phyloP scores from a whole-genome alignment of 2,797 vertebrate genomes.

The Fistularia tabacaria region DNA sequence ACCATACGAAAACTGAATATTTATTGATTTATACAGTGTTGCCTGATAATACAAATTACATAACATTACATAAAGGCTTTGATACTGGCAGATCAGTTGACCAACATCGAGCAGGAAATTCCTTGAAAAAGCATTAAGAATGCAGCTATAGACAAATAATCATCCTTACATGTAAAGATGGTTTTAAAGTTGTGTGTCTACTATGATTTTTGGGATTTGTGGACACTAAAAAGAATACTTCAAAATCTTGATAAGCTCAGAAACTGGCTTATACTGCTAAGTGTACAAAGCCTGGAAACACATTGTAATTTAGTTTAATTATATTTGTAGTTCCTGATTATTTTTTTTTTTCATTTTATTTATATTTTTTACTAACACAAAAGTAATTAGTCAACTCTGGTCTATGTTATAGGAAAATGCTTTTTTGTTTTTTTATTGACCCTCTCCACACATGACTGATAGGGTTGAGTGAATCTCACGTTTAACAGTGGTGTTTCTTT shows the following conservation, averaged over 20 bases:
- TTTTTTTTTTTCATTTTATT: slow-evolving; percentile 41
- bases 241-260: slow-evolving; percentile 30
- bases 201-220: slow-evolving; percentile 1
- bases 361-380: slow-evolving; percentile 47
- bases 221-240: slow-evolving; percentile 2
- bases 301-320: slow-evolving; percentile 6
- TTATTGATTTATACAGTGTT: too few relatives aligned
- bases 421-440: slow-evolving; percentile 49
- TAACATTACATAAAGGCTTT: not conserved
- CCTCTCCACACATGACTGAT: slow-evolving; percentile 90
- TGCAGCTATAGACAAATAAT: slow-evolving; percentile 43
- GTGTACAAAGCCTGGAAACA: slow-evolving; percentile 40
- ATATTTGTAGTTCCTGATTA: too few relatives aligned
- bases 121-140: slow-evolving; percentile 42
- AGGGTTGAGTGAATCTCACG: slow-evolving; percentile 86
- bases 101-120: slow-evolving; percentile 35
- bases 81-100: slow-evolving; percentile 5
- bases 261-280: slow-evolving; percentile 36
- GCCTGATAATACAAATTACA: too few relatives aligned
- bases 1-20: too few relatives aligned
- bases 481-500: slow-evolving; percentile 99
- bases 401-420: slow-evolving; percentile 61
- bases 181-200: slow-evolving; percentile 32
- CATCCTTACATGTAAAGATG: slow-evolving; percentile 53
- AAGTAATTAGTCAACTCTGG: slow-evolving; percentile 46